Evolutionary conservation across 2,888 invertebrate species (phyloP).

Genomic region (Deroplatys truncata): DNA sequence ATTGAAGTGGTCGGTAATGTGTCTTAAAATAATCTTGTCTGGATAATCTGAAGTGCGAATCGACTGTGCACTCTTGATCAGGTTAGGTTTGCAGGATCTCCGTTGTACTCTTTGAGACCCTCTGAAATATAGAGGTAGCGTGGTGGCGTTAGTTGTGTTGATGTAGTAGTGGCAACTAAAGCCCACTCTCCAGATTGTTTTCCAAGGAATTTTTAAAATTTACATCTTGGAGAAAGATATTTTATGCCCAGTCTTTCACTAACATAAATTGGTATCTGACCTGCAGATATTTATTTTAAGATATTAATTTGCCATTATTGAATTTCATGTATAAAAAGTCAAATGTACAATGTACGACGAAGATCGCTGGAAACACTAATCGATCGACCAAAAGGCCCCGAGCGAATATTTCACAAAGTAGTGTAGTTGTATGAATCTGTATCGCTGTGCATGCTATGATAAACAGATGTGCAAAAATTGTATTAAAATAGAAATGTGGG

Average conservation of each 20-base stretch:
- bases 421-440: neutral
- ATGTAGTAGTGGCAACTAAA: too few species aligned
- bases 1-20: neutral
- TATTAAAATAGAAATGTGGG: neutral
- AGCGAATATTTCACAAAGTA: neutral
- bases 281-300: too few species aligned
- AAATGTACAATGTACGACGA: neutral
- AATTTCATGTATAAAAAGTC: too few species aligned
- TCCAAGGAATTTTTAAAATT: too few species aligned
- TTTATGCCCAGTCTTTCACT: too few species aligned
- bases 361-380: neutral
- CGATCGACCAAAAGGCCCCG: too few species aligned
- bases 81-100: neutral
- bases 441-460: conserved; percentile 5
- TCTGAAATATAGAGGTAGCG: too few species aligned
- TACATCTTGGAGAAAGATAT: too few species aligned
- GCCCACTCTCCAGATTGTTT: too few species aligned
- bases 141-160: too few species aligned
- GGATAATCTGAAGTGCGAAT: neutral
- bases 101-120: neutral
- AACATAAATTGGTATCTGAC: too few species aligned
- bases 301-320: too few species aligned
- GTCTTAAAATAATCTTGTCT: neutral
- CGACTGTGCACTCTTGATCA: neutral
- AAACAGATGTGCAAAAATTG: neutral